Evolutionary conservation across 2,113 vertebrate genomes (phyloP).

Genomic region (Vulpes lagopus): DNA sequence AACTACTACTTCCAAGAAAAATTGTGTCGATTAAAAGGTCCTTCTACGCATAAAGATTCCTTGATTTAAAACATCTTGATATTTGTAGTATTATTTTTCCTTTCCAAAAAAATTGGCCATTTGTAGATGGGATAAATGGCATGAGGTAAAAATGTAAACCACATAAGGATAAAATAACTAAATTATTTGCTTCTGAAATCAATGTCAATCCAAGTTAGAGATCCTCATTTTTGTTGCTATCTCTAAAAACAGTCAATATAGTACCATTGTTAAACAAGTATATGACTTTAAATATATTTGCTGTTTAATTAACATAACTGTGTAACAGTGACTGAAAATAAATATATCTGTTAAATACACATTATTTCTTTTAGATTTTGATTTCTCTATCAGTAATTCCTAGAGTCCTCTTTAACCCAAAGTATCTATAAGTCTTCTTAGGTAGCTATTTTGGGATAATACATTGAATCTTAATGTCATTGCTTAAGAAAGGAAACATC

Average conservation of each 20-base stretch:
- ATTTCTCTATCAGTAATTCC: neutral
- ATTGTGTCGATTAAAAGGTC: neutral
- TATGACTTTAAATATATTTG: neutral
- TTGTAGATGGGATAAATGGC: neutral
- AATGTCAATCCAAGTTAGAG: neutral
- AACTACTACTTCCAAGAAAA: neutral
- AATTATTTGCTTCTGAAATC: slow-evolving; percentile 18
- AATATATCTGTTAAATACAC: neutral
- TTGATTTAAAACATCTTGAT: neutral
- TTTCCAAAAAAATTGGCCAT: neutral
- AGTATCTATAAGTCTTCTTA: neutral
- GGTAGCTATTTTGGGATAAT: neutral
- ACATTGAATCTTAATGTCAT: neutral
- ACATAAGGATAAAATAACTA: neutral
- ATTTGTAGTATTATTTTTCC: neutral
- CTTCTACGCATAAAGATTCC: neutral
- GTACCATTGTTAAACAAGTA: neutral
- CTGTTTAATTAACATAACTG: neutral
- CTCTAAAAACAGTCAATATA: neutral
- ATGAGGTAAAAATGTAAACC: neutral
- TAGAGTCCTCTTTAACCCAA: neutral
- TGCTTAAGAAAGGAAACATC: slow-evolving; percentile 12
- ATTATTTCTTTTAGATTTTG: neutral
- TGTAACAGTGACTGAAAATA: neutral
- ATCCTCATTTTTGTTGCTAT: neutral